Evolutionary conservation across 2,888 invertebrate genomes (phyloP), one percentile per base, ranked within the genome.

Genomic region (Falcaria lacertinaria): DNA sequence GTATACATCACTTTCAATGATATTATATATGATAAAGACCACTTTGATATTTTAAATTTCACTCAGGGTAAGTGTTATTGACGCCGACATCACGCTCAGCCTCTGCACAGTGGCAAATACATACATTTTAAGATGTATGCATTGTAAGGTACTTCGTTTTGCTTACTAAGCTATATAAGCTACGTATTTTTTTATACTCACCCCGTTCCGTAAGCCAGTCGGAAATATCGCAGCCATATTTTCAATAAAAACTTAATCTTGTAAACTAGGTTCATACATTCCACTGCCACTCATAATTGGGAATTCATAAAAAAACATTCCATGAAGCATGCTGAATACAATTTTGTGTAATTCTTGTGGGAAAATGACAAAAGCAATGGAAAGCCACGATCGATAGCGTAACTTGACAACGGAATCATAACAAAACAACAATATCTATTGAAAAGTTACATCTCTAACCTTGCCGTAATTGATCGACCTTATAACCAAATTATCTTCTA

Each of bases 301-400:
- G 4, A n/a, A 37, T 7, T 14, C 8, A 22, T 34, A 34, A 42
- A 42, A 47, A 40, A 39, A n/a, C 33, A 44, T 51, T 52, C 8
- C 45, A 50, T 52, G 41, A 42, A 38, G 25, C 39, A 14, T n/a
- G n/a, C n/a, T n/a, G 2, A 25, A n/a, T 8, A 5, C 15, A 14
- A 8, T 28, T 36, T 39, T 34, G 36, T 45, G 19, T 6, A 19
- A 15, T 45, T 39, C 33, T 16, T 32, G 40, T 42, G 35, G 33
- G 37, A 6, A 19, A 19, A 19, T 19, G 6, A 4, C 19, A 19
- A 4, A 6, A 19, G 19, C 43, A 59, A 48, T 63, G 46, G 54
- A 62, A 59, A 76, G n/a, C n/a, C n/a, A n/a, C n/a, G 84, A 86
- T 86, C 87, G 70, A 86, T 86, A 56, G 50, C 64, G 88, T 87